Evolutionary conservation across 2,113 vertebrate species (phyloP).

Genomic region (Maccullochella peelii): DNA sequence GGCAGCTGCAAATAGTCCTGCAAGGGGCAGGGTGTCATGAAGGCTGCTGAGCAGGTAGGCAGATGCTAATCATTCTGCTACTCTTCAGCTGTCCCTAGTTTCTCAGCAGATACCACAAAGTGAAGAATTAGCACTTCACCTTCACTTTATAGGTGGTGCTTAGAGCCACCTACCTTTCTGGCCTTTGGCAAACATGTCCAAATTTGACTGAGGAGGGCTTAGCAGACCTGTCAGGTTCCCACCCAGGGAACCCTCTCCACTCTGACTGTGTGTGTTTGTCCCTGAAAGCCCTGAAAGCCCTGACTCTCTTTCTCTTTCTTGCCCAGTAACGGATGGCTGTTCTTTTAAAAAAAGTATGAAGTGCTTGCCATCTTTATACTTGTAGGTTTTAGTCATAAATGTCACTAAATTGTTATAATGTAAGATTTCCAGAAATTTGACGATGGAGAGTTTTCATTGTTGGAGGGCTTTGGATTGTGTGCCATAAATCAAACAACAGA

Average conservation of each 20-base stretch:
- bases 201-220: constrained; percentile 35
- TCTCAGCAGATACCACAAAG: constrained; percentile 85
- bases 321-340: not conserved
- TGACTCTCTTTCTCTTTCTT: not conserved
- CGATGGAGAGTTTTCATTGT: constrained; percentile 31
- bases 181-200: not conserved
- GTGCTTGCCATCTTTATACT: constrained; percentile 11
- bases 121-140: constrained; percentile 84
- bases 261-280: constrained; percentile 1
- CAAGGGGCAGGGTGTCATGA: not conserved
- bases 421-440: constrained; percentile 41
- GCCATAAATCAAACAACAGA: constrained; percentile 56
- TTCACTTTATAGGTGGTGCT: constrained; percentile 41
- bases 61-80: constrained; percentile 88
- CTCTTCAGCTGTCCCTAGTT: constrained; percentile 82
- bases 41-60: constrained; percentile 48
- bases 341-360: constrained; percentile 15
- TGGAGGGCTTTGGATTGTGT: constrained; percentile 38
- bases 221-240: constrained; percentile 11
- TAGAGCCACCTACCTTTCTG: constrained; percentile 1
- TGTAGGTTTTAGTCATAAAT: constrained; percentile 25
- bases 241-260: not conserved
- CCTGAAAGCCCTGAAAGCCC: not conserved
- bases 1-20: not conserved
- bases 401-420: constrained; percentile 36